Base-by-base conservation (phyloP, 2,888 invertebrate genomes). In the Drosophila nigricruria region DNA sequence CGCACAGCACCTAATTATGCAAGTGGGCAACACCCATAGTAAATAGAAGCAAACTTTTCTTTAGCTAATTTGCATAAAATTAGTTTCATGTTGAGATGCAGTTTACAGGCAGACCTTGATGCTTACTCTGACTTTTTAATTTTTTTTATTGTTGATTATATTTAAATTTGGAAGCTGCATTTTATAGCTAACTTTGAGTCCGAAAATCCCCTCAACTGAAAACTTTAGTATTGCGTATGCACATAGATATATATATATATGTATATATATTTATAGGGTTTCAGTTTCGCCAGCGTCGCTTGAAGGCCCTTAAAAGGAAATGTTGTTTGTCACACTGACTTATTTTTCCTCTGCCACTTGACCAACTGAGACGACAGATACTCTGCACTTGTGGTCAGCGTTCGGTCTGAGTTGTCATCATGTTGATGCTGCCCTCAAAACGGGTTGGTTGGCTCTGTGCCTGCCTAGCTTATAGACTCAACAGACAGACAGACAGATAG, bases 271-370 rank as follows among this genome's bases (percentile, higher is more conserved):
- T 77, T 84, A 59, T 77, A 63, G 65, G 71, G 79, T 68, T 74
- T 84, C 79, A 67, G 79, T 75, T 70, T 67, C 72, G 59, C 69
- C 64, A 60, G 66, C 65, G 12, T 32, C 47, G 69, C 56, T 59
- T 74, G 75, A 50, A 54, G 70, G 69, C 79, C 73, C 61, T 69
- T 69, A 71, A 70, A 76, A 77, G 81, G 75, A 78, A 86, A 81
- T 81, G 81, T 78, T 76, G 87, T 88, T 86, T 86, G 86, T 86
- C 86, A 86, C 86, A 88, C 89, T 86, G 89, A 88, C 86, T 88
- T 82, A 88, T 81, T 88, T 86, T 82, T 69, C 70, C 66, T 54
- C 66, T 70, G 67, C 79, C 82, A 83, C 84, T 88, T 86, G 89
- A 86, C 87, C 86, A 84, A 84, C 85, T 85, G 64, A 71, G 63